Evolutionary conservation across 2,888 invertebrate genomes (phyloP), one percentile per base, ranked within the genome.

Genomic region (Apamea sordens): DNA sequence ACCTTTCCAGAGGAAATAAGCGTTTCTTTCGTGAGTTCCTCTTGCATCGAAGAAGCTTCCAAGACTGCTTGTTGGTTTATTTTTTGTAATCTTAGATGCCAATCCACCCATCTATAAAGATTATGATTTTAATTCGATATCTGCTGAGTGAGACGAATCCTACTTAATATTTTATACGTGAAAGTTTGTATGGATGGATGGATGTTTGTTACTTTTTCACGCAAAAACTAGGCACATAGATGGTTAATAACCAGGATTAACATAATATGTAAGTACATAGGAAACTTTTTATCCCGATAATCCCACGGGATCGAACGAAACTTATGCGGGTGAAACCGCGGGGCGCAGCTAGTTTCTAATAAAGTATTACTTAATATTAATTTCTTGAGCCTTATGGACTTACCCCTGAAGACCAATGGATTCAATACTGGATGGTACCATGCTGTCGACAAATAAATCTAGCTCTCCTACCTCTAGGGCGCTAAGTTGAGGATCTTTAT

Each of bases 11-110:
- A 97, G 6, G 98, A 97, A 83, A 99, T 97, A 15, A 99, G 96
- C 73, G 98, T 97, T 95, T 99, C 99, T 95, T 99, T 99, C 0
- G 99, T 98, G 75, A 97, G 97, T 94, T 99, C 99, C 94, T 99
- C 99, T 87, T 98, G 98, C 91, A 98, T 96, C 47, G 97, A 97
- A 21, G 97, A 97, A 1, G 98, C 98, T 97, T 99, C 99, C 65
- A 98, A 93, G 67, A 98, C 97, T 2, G 99, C 99, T 96, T 99
- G 98, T 94, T 99, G 99, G 91, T 98, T 98, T 21, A 99, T 93
- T 93, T 99, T 98, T 91, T 99, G 98, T 15, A 99, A 93, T 89
- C 98, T 97, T 92, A 98, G 98, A 92, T 99, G 99, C 95, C 97
- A 98, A 89, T 98, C 98, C 70, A 98, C 95, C 98, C 98, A 99